A percentile compares a stretch with the other conserved stretches of the same genome.
These are phyloP conservation scores for Dascillus cervinus DNA, from an alignment of 2,888 invertebrate genomes.

Conservation along the genomic window DNA sequence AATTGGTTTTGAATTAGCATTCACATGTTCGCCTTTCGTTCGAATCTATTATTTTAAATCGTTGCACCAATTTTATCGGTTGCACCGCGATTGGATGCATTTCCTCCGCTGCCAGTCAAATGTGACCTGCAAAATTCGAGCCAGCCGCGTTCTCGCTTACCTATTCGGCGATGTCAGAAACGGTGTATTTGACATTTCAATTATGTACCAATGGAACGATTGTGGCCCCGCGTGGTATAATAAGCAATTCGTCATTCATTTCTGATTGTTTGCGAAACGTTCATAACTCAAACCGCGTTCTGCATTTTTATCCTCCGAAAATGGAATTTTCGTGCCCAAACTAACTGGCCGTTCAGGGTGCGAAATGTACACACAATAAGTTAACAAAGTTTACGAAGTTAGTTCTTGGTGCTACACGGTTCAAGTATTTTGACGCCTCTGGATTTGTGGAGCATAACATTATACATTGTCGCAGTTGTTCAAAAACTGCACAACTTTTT, in stretches of 20 bases:
- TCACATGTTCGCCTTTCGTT: too few relatives aligned
- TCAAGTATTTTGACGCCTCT: slow-evolving; percentile 10
- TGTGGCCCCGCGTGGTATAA: slow-evolving; percentile 12
- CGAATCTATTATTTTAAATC: too few relatives aligned
- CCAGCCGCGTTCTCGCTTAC: slow-evolving; percentile 5
- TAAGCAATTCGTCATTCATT: slow-evolving; percentile 11
- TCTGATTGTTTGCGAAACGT: slow-evolving; percentile 8
- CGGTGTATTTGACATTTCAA: slow-evolving; percentile 14
- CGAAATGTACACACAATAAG: slow-evolving; percentile 15
- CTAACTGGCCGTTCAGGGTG: too few relatives aligned
- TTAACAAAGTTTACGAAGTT: slow-evolving; percentile 13
- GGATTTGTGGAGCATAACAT: slow-evolving; percentile 10
- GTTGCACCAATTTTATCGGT: slow-evolving; percentile 1
- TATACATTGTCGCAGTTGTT: slow-evolving; percentile 8
- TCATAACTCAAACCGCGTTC: too few relatives aligned
- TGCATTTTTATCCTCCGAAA: too few relatives aligned
- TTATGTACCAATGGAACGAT: slow-evolving; percentile 13
- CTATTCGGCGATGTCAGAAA: slow-evolving; percentile 7
- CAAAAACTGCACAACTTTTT: slow-evolving; percentile 5
- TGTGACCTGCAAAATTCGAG: slow-evolving; percentile 8
- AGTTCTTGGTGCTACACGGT: slow-evolving; percentile 11
- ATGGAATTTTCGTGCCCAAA: too few relatives aligned
- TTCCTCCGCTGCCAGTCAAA: slow-evolving; percentile 6
- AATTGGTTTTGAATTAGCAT: slow-evolving; percentile 3
- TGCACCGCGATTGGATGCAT: slow-evolving; percentile 7